A percentile compares a stretch with the other conserved stretches of the same genome.
Evolutionary conservation across 2,113 vertebrate species (phyloP).

Genomic region (Bubo bubo): DNA sequence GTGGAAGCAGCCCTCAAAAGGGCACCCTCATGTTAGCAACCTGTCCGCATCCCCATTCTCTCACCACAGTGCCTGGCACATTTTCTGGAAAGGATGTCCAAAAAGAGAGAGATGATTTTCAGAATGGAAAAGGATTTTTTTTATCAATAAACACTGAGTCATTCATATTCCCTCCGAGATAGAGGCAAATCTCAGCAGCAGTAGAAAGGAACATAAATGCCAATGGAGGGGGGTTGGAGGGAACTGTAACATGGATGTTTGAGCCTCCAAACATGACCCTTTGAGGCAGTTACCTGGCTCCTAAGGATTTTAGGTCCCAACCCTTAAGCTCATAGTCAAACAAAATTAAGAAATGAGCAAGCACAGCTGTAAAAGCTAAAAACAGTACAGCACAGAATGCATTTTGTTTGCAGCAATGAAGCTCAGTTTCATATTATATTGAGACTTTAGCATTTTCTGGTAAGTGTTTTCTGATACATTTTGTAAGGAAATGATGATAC

Average conservation of each 20-base stretch:
- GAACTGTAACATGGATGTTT: not conserved
- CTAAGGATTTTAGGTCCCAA: not conserved
- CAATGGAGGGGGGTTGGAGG: not conserved
- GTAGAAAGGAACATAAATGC: not conserved
- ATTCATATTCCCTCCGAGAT: not conserved
- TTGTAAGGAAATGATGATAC: not conserved
- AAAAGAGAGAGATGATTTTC: not conserved
- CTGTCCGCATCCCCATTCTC: not conserved
- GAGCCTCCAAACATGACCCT: not conserved
- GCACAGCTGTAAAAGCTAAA: not conserved
- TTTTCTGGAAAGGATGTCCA: not conserved
- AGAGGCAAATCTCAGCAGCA: not conserved
- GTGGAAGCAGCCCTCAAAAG: not conserved
- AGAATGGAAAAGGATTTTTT: not conserved
- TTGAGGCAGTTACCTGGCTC: not conserved
- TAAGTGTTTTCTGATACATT: not conserved
- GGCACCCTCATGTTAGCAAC: not conserved
- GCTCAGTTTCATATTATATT: not conserved
- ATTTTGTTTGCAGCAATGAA: not conserved
- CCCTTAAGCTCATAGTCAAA: not conserved
- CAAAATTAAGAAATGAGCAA: not conserved
- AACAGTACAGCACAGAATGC: not conserved
- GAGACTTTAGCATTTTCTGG: not conserved
- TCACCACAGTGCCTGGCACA: not conserved
- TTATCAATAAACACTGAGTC: conserved; percentile 36